Base-by-base conservation (phyloP, 2,797 vertebrate genomes). In the Pipistrellus nathusii region DNA sequence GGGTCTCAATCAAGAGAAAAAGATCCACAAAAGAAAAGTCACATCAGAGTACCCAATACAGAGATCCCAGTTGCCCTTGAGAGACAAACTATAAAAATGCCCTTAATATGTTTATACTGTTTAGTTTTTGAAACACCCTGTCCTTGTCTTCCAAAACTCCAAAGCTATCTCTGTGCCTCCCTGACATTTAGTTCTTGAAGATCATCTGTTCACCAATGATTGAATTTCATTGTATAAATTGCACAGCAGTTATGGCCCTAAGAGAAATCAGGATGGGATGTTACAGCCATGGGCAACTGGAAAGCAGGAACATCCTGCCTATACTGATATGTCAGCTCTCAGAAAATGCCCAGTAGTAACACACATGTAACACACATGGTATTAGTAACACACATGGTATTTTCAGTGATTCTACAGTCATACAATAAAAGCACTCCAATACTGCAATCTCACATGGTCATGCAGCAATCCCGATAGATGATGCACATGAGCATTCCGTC, bases 141-240 rank as follows among this genome's bases (percentile, higher is more conserved):
- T 94, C 48, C 75, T 55, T 91, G 68, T 84, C 25, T 15, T 85
- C 59, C 53, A 73, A 35, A 18, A 77, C 21, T 78, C 12, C 0
- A 12, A 69, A 89, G 48, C 18, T 13, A 64, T 35, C 10, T 84
- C n/a, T 15, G 44, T 87, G n/a, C 32, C 76, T 85, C 68, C 38
- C 57, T 69, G 21, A 88, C 6, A 35, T 72, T 99, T 98, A 99
- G 98, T 98, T 99, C 98, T 99, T 99, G 98, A 99, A 99, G 44
- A 99, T 98, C 0, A 99, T 99, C 98, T 99, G 99, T 97, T 99
- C 99, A 97, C 99, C 99, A 92, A 99, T 99, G 98, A 98, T 99
- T 99, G 98, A 99, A 99, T 98, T 99, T 99, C 99, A 98, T 97
- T 75, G 99, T 98, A 76, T 99, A 98, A 76, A 83, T 2, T 32